Conservation (phyloP, 2,113 vertebrate genomes). For the Trematomus loennbergii region DNA sequence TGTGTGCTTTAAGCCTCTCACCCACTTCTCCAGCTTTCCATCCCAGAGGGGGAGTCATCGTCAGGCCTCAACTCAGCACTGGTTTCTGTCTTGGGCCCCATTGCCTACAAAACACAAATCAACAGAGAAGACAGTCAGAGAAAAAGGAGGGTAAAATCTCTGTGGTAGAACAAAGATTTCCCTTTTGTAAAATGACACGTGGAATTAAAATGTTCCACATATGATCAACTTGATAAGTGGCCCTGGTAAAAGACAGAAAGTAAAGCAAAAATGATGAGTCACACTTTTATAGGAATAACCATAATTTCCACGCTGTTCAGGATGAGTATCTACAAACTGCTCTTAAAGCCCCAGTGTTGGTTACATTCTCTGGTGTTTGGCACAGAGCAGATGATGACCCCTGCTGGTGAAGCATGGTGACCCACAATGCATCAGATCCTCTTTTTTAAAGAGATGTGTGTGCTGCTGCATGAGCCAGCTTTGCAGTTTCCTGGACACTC, state of each 20-base stretch:
- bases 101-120: background rate
- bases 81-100: background rate
- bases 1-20: conserved; percentile 30
- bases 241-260: background rate
- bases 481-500: background rate
- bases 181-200: background rate
- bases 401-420: conserved; percentile 70
- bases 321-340: conserved; percentile 1
- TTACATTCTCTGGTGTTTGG: background rate
- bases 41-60: background rate
- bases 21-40: conserved; percentile 10
- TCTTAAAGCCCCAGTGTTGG: background rate
- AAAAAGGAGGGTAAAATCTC: background rate
- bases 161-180: background rate
- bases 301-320: background rate
- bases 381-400: conserved; percentile 66
- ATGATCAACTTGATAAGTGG: background rate
- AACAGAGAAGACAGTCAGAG: background rate
- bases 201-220: background rate
- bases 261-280: background rate
- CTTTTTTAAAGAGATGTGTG: background rate
- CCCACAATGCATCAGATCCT: conserved; percentile 9
- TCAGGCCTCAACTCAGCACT: background rate
- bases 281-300: background rate
- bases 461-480: background rate